A percentile compares a stretch with the other conserved stretches of the same genome.
These are phyloP conservation scores for Apteryx owenii DNA, from an alignment of 2,113 vertebrate genomes.

Conservation along the genomic window DNA sequence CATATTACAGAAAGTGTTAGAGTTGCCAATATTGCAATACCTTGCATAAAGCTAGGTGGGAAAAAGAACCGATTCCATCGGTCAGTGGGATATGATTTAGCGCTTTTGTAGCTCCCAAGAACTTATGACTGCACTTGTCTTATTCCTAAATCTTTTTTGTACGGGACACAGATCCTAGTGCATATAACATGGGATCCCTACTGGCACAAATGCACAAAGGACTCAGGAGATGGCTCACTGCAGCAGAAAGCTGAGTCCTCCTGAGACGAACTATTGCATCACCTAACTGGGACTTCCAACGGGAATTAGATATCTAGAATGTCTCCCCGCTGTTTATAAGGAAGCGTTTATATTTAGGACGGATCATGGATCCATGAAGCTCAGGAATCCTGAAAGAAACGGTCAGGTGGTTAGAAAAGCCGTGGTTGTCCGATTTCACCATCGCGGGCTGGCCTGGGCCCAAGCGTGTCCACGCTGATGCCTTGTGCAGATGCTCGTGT, in stretches of 20 bases:
- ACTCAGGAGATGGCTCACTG: background rate
- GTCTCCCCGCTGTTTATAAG: background rate
- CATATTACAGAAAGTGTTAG: background rate
- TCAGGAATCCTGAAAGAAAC: conserved; percentile 8
- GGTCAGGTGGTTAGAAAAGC: background rate
- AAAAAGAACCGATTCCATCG: background rate
- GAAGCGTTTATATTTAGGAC: conserved; percentile 39
- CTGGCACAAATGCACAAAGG: accelerated
- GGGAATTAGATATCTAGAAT: background rate
- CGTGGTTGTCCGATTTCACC: background rate
- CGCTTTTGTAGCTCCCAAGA: background rate
- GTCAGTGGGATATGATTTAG: background rate
- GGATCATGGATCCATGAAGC: background rate
- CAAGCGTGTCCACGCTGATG: background rate
- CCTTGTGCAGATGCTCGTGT: background rate
- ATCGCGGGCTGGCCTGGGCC: background rate
- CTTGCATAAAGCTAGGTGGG: background rate
- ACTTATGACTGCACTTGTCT: background rate
- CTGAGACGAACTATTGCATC: background rate
- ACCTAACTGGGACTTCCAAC: background rate
- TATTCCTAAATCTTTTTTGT: background rate
- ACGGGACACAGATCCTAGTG: background rate
- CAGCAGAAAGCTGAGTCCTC: background rate
- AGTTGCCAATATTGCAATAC: background rate
- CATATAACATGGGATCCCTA: background rate